These are phyloP conservation scores for Synaphobranchus kaupii DNA, from an alignment of 2,797 vertebrate species.

Conservation along the genomic window DNA sequence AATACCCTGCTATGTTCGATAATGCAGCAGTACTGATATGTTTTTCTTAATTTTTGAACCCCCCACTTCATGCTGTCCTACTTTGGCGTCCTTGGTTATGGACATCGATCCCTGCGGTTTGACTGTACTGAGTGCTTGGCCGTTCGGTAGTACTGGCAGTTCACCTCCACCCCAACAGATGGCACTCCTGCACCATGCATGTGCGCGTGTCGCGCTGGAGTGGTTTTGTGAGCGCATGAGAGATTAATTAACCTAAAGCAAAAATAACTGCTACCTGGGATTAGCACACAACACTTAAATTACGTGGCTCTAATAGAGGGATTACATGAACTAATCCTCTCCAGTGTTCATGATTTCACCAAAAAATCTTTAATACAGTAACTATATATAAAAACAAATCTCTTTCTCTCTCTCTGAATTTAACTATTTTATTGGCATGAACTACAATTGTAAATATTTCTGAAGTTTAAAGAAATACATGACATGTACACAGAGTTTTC, in stretches of 20 bases:
- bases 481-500: too few relatives aligned
- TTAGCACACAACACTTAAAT: conserved; percentile 60
- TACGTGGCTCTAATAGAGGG: conserved; percentile 1
- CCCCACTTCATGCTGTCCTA: not conserved
- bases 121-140: too few relatives aligned
- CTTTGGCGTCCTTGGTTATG: not conserved
- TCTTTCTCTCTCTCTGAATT: too few relatives aligned
- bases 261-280: conserved; percentile 73
- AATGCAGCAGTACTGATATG: not conserved
- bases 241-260: conserved; percentile 45
- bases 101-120: not conserved
- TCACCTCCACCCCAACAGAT: not conserved
- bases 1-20: not conserved
- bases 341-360: not conserved
- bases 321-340: conserved; percentile 34
- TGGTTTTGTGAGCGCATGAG: not conserved
- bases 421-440: too few relatives aligned
- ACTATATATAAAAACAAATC: too few relatives aligned
- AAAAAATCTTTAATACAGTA: not conserved
- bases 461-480: too few relatives aligned
- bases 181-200: conserved; percentile 7
- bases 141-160: not conserved
- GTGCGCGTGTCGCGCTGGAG: not conserved
- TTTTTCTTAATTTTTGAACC: not conserved
- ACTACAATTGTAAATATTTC: too few relatives aligned